Conservation (phyloP, 2,113 vertebrate genomes). For the Alligator mississippiensis region DNA sequence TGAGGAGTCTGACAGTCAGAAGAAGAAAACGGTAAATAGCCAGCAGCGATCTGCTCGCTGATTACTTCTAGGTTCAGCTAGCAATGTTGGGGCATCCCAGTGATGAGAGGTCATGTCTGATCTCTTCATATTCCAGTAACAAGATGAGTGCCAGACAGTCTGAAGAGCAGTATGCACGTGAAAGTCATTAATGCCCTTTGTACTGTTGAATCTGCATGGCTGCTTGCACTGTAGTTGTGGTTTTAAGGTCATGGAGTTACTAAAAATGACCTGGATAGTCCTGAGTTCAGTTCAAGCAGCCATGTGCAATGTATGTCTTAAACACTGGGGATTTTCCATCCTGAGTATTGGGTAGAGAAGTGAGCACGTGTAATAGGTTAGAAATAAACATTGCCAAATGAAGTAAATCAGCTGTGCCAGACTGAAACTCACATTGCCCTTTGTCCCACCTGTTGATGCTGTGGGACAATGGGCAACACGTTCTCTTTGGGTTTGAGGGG, state of each 20-base stretch:
- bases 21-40: conserved; percentile 74
- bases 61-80: neutral
- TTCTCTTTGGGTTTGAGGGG: too few relatives aligned
- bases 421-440: too few relatives aligned
- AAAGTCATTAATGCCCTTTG: neutral
- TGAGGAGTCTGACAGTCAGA: conserved; percentile 85
- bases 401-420: too few relatives aligned
- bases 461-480: too few relatives aligned
- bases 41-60: neutral
- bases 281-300: neutral
- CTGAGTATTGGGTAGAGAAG: neutral
- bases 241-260: neutral
- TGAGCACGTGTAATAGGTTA: neutral
- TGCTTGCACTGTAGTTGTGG: neutral
- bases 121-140: neutral
- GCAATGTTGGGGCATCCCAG: neutral
- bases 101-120: conserved; percentile 3
- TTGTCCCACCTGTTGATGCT: too few relatives aligned
- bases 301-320: neutral
- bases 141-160: conserved; percentile 23
- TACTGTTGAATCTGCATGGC: neutral
- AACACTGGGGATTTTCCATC: neutral
- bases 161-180: neutral
- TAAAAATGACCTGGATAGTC: neutral
- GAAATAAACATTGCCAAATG: too few relatives aligned